Evolutionary conservation across 2,888 invertebrate genomes (phyloP), one percentile per base, ranked within the genome.

Genomic region (Selenia dentaria): DNA sequence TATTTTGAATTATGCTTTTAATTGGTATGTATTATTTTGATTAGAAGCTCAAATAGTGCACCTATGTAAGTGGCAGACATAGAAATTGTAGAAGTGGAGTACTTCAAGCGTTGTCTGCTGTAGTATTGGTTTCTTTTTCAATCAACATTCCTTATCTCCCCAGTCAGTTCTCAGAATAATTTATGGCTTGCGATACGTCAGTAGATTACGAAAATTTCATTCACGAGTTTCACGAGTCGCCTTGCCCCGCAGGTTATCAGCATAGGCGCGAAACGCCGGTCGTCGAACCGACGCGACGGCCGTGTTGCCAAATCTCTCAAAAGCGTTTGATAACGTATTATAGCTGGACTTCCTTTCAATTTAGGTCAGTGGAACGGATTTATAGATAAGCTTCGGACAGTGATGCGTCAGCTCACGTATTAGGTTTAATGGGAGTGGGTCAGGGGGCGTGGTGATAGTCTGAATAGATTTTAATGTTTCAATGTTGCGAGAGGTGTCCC

Each of bases 271-370:
- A 41, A 47, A 42, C 27, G 43, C 41, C 36, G 59, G 58, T 48
- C 59, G 49, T 50, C 57, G 41, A 54, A 44, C 53, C 42, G 37
- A 16, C 16, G 16, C 16, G 16, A 28, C 35, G 42, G 37, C 45
- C 42, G 35, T 59, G 64, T 61, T 74, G 76, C 78, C 73, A 79
- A 78, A 76, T 74, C 63, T 60, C 59, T 59, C 53, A 59, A 62
- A 46, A 29, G 29, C 38, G 34, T 39, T 20, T 40, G 60, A 57
- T 48, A 54, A 56, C 52, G 59, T 61, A 34, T 59, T 62, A 57
- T 53, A 42, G 41, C 45, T 54, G 51, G 45, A 54, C 57, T 59
- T 57, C 53, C 52, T 40, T 43, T 32, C 47, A 51, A 64, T 65
- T 59, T 54, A 51, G 66, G 64, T 62, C 59, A 62, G 37, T 57